phyloP scores from a whole-genome alignment of 2,113 vertebrate species.

The Python bivittatus region DNA sequence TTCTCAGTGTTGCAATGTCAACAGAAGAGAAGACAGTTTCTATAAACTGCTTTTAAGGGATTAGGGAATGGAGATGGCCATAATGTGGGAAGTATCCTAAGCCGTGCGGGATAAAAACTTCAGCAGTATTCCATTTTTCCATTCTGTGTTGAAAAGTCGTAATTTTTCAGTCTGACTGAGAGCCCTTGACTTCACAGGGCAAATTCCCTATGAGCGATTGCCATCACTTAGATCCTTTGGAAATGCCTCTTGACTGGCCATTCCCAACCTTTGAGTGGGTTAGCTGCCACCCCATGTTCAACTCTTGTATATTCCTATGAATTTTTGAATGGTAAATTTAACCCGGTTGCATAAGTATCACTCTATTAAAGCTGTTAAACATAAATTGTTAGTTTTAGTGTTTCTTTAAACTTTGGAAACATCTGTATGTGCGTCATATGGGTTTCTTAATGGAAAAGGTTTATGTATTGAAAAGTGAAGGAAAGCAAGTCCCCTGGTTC shows the following conservation, averaged over 20 bases:
- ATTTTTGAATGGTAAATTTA: not conserved
- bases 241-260: not conserved
- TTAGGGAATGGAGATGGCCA: not conserved
- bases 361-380: not conserved
- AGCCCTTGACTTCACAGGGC: not conserved
- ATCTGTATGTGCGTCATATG: conserved; percentile 52
- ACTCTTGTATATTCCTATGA: not conserved
- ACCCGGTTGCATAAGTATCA: not conserved
- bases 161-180: not conserved
- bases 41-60: not conserved
- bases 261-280: not conserved
- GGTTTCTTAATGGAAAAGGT: conserved; percentile 49
- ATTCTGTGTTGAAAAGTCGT: not conserved
- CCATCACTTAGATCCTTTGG: not conserved
- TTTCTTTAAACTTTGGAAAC: conserved; percentile 36
- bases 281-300: not conserved
- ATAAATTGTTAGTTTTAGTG: conserved; percentile 44
- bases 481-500: conserved; percentile 67
- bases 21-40: not conserved
- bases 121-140: not conserved
- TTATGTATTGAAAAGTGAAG: conserved; percentile 62
- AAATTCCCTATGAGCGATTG: not conserved
- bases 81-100: not conserved
- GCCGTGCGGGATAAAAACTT: not conserved
- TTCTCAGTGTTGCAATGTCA: not conserved